phyloP scores from a whole-genome alignment of 2,797 vertebrate species.

The Sciurus carolinensis region DNA sequence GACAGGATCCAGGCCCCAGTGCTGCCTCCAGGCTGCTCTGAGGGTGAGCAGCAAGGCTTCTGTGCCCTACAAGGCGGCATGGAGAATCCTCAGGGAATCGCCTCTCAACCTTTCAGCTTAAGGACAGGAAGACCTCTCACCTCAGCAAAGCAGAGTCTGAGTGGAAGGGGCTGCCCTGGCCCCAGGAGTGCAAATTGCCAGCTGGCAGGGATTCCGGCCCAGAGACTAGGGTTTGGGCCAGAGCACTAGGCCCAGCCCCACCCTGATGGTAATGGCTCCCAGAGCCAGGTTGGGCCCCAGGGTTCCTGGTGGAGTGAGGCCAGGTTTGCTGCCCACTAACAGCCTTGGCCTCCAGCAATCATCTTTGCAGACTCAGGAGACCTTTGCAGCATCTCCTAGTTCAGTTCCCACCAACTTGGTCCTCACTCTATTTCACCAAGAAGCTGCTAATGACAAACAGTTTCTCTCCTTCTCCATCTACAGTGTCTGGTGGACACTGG shows the following conservation, averaged over 20 bases:
- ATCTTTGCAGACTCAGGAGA: not conserved
- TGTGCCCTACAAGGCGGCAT: not conserved
- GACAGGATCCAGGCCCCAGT: not conserved
- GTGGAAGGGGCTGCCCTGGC: not conserved
- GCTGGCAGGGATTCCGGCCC: too few relatives aligned
- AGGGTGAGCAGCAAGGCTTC: not conserved
- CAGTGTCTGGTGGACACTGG: not conserved
- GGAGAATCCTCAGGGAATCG: not conserved
- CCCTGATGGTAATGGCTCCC: not conserved
- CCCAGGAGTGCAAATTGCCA: accelerated
- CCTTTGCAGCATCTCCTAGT: not conserved
- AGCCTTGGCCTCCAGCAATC: not conserved
- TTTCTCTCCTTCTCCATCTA: not conserved
- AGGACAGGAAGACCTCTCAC: not conserved
- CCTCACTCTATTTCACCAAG: not conserved
- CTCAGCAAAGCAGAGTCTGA: not conserved
- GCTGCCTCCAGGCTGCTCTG: not conserved
- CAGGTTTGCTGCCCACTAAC: not conserved
- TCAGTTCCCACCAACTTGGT: not conserved
- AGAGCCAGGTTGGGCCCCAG: not conserved
- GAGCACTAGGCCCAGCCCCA: not conserved
- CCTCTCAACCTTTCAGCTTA: not conserved
- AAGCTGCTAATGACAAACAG: not conserved
- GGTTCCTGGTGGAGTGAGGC: not conserved
- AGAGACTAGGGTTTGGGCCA: not conserved